Conservation (phyloP, 2,113 vertebrate species). For the Psammodynastes pulverulentus region DNA sequence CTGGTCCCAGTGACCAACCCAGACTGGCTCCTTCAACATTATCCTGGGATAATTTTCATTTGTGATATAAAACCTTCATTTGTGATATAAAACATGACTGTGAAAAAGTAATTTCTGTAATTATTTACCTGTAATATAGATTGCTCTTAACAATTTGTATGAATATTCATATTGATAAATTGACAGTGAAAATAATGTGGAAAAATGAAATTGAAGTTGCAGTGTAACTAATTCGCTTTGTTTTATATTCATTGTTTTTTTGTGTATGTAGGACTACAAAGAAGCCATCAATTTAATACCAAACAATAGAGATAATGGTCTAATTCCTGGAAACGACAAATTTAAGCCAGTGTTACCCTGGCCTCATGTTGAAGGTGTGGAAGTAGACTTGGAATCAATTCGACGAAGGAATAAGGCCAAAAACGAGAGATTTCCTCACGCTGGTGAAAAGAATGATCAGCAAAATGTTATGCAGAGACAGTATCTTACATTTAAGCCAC, state of each 20-base stretch:
- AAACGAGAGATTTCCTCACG: slow-evolving; percentile 69
- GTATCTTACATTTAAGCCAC: slow-evolving; percentile 91
- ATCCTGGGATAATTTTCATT: not conserved
- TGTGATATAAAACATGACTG: not conserved
- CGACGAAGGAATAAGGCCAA: slow-evolving; percentile 82
- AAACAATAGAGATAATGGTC: slow-evolving; percentile 72
- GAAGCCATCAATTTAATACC: slow-evolving; percentile 69
- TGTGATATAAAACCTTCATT: not conserved
- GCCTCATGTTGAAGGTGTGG: slow-evolving; percentile 96
- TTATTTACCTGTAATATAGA: not conserved
- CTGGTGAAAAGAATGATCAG: slow-evolving; percentile 73
- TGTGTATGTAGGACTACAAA: slow-evolving; percentile 74
- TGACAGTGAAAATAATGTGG: not conserved
- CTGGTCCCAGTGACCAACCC: not conserved
- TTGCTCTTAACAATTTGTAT: not conserved
- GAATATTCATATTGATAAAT: not conserved
- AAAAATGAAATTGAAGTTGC: not conserved
- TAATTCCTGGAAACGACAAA: slow-evolving; percentile 72
- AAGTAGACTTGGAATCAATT: slow-evolving; percentile 95
- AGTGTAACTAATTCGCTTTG: not conserved
- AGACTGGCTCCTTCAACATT: not conserved
- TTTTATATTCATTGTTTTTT: not conserved
- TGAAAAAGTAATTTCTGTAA: not conserved
- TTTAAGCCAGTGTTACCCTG: slow-evolving; percentile 94
- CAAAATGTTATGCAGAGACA: slow-evolving; percentile 88